Percentiles rank a stretch among this genome's conserved stretches.
Conservation (phyloP, 2,113 vertebrate species). For the Scytalopus superciliaris region DNA sequence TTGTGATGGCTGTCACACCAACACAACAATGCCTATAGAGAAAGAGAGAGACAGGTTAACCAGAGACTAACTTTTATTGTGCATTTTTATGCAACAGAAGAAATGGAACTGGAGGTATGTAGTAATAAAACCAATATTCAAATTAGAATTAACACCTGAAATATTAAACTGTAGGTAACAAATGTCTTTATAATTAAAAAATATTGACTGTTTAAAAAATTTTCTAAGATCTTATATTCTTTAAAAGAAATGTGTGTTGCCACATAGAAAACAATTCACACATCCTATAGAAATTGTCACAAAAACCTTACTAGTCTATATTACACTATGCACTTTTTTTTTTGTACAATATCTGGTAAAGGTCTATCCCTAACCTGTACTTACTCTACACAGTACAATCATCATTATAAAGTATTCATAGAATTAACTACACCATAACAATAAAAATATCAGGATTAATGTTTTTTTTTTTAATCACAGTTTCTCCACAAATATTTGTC, state of each 20-base stretch:
- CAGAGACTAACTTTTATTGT: slow-evolving; percentile 80
- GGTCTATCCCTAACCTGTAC: slow-evolving; percentile 69
- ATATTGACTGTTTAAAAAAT: slow-evolving; percentile 81
- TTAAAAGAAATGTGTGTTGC: slow-evolving; percentile 77
- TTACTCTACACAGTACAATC: slow-evolving; percentile 78
- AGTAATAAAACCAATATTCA: slow-evolving; percentile 81
- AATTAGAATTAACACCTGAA: slow-evolving; percentile 77
- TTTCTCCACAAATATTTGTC: slow-evolving; percentile 78
- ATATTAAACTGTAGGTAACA: slow-evolving; percentile 80
- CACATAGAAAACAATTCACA: slow-evolving; percentile 81
- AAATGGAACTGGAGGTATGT: slow-evolving; percentile 79
- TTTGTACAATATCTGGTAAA: slow-evolving; percentile 69
- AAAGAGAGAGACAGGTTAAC: slow-evolving; percentile 3
- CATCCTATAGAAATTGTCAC: slow-evolving; percentile 79
- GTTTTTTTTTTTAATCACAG: slow-evolving; percentile 72
- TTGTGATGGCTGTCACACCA: background rate
- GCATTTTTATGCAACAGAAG: slow-evolving; percentile 80
- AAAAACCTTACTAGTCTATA: slow-evolving; percentile 76
- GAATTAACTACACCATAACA: slow-evolving; percentile 78
- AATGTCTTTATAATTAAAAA: slow-evolving; percentile 82
- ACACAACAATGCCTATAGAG: background rate
- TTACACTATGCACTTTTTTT: slow-evolving; percentile 76
- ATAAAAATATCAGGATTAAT: slow-evolving; percentile 80
- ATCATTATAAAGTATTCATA: slow-evolving; percentile 78
- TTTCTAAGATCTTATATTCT: slow-evolving; percentile 71